phyloP scores from a whole-genome alignment of 2,797 vertebrate genomes.

The Melopsittacus undulatus region DNA sequence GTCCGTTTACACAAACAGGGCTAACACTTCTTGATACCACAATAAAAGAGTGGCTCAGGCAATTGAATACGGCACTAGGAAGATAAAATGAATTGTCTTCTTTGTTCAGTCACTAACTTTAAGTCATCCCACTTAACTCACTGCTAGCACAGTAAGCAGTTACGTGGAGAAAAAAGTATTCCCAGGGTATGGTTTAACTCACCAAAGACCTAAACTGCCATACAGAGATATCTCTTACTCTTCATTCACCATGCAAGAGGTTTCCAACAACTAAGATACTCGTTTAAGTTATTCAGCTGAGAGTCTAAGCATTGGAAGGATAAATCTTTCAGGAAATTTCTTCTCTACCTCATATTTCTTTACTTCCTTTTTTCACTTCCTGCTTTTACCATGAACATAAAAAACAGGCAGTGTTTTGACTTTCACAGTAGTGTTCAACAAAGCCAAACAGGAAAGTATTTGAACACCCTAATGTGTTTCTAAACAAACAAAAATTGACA shows the following conservation, averaged over 20 bases:
- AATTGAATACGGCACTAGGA: not conserved
- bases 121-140: not conserved
- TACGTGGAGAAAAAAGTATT: not conserved
- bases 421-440: not conserved
- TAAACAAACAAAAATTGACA: not conserved
- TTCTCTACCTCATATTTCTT: not conserved
- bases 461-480: accelerated
- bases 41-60: not conserved
- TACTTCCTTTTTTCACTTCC: not conserved
- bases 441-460: not conserved
- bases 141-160: not conserved
- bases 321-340: not conserved
- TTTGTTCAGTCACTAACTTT: not conserved
- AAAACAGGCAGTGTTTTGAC: not conserved
- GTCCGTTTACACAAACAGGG: accelerated
- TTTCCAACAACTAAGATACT: not conserved
- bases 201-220: not conserved
- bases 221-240: not conserved
- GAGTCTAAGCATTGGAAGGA: not conserved
- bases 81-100: not conserved
- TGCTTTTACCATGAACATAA: not conserved
- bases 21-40: not conserved
- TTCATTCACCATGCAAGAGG: not conserved
- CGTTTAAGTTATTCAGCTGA: not conserved
- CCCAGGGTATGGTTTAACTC: not conserved